Evolutionary conservation across 2,113 vertebrate genomes (phyloP).

Genomic region (Menidia beryllina): DNA sequence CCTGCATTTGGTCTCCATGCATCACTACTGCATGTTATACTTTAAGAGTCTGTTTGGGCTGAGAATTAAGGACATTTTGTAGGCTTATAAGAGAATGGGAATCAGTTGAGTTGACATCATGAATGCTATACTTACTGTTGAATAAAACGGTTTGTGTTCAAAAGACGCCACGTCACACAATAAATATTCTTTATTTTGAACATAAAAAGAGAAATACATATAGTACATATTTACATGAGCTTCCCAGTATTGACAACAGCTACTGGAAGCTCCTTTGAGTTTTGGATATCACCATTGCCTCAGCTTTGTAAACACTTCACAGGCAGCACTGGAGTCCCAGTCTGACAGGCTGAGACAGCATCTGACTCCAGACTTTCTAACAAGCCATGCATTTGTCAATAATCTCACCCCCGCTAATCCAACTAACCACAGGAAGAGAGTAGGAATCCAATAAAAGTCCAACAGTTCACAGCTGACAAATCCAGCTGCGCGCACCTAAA

Average conservation of each 20-base stretch:
- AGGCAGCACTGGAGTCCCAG: constrained; percentile 23
- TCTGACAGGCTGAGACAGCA: neutral
- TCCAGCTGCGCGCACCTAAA: constrained; percentile 40
- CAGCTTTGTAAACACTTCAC: constrained; percentile 47
- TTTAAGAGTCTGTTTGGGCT: neutral
- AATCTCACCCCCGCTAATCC: constrained; percentile 29
- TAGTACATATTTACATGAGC: constrained; percentile 49
- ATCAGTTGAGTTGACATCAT: constrained; percentile 1
- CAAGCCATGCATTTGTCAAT: constrained; percentile 20
- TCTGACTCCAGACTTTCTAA: constrained; percentile 10
- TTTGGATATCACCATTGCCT: neutral
- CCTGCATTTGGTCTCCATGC: neutral
- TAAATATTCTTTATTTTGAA: constrained; percentile 67
- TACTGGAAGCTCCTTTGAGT: neutral
- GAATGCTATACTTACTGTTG: constrained; percentile 13
- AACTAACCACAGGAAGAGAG: constrained; percentile 3
- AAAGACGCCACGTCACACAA: constrained; percentile 17
- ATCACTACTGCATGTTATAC: neutral
- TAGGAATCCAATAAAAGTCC: constrained; percentile 41
- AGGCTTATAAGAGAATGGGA: neutral
- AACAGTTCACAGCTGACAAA: constrained; percentile 1
- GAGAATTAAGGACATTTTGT: neutral
- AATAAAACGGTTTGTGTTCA: constrained; percentile 8
- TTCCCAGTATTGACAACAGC: constrained; percentile 19
- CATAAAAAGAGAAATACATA: constrained; percentile 27